A percentile compares a stretch with the other conserved stretches of the same genome.
Conservation (phyloP, 2,797 vertebrate genomes). For the Trachops cirrhosus region DNA sequence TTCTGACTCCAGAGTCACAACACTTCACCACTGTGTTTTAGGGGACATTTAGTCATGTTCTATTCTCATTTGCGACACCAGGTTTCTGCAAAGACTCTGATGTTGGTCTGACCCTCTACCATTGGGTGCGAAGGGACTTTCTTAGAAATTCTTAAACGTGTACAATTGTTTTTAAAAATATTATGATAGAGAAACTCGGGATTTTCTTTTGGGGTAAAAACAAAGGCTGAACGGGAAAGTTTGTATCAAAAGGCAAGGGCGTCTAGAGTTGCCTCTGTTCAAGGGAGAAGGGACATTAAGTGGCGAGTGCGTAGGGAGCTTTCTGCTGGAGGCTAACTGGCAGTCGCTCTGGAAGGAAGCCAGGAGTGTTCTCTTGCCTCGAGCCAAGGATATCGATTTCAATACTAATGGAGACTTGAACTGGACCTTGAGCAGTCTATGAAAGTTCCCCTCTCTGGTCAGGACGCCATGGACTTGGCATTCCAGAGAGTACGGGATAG, state of each 20-base stretch:
- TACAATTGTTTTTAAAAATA: not conserved
- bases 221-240: not conserved
- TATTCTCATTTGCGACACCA: not conserved
- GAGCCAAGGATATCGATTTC: conserved; percentile 42
- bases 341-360: not conserved
- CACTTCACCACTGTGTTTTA: not conserved
- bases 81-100: not conserved
- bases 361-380: conserved; percentile 28
- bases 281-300: not conserved
- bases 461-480: conserved; percentile 59
- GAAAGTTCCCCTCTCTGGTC: conserved; percentile 57
- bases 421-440: conserved; percentile 71
- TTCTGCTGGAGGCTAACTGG: not conserved
- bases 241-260: not conserved
- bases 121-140: not conserved
- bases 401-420: conserved; percentile 68
- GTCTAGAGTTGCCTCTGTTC: not conserved
- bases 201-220: not conserved
- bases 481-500: conserved; percentile 61
- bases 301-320: not conserved
- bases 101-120: not conserved
- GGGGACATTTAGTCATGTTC: not conserved
- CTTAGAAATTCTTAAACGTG: not conserved
- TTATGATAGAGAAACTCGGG: not conserved
- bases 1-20: not conserved